Evolutionary conservation across 2,888 invertebrate species (phyloP).

Genomic region (Orthosia cruda): DNA sequence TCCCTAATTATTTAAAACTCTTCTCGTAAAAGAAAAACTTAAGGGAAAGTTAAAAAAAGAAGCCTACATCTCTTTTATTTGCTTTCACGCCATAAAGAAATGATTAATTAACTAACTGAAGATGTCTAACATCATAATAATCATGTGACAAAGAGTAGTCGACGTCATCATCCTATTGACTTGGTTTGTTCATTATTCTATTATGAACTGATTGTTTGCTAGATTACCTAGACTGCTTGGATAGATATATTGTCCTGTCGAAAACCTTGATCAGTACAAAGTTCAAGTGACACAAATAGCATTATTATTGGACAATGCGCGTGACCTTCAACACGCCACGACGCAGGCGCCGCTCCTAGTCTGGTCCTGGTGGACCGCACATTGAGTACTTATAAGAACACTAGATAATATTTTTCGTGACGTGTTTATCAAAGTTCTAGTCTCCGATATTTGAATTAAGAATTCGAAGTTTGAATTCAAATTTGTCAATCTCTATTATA

Average conservation of each 20-base stretch:
- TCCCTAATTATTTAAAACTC: neutral
- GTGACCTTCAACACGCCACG: constrained; percentile 47
- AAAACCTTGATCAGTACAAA: constrained; percentile 65
- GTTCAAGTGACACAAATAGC: constrained; percentile 65
- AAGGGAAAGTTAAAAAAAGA: constrained; percentile 48
- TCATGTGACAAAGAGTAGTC: neutral
- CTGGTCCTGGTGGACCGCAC: constrained; percentile 29
- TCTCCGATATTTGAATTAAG: too few species aligned
- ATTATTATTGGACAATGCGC: constrained; percentile 63
- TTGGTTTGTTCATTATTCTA: constrained; percentile 8
- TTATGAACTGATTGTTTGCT: neutral
- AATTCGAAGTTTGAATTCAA: too few species aligned
- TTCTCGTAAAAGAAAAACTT: constrained; percentile 14
- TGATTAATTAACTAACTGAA: neutral
- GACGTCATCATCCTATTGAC: constrained; percentile 3
- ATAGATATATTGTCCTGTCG: constrained; percentile 46
- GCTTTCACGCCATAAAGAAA: neutral
- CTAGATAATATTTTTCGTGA: neutral
- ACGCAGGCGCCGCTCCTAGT: constrained; percentile 53
- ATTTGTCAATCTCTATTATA: too few species aligned
- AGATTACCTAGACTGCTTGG: constrained; percentile 1
- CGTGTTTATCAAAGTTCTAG: constrained; percentile 1
- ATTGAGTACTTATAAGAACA: constrained; percentile 37
- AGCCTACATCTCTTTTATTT: too few species aligned
- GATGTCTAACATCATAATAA: neutral